A percentile compares a stretch with the other conserved stretches of the same genome.
Conservation (phyloP, 2,888 invertebrate genomes). For the Campopleginae sp. region DNA sequence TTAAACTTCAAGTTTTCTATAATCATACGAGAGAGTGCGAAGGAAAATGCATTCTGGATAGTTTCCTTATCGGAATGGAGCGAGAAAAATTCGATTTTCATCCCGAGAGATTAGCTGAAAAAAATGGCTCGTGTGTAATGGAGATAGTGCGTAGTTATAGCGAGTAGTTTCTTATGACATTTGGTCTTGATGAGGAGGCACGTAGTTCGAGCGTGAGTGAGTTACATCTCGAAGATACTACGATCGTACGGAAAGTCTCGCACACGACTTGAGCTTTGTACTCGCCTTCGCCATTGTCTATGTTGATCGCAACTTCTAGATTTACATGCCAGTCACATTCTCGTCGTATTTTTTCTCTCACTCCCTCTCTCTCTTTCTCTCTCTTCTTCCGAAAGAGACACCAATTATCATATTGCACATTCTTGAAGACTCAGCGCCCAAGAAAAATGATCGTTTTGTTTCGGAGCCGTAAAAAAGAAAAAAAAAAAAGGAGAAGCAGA, state of each 20-base stretch:
- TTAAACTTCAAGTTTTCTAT: background rate
- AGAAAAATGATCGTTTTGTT: slow-evolving; percentile 48
- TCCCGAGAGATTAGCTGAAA: background rate
- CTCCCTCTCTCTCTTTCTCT: background rate
- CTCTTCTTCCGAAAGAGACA: slow-evolving; percentile 1
- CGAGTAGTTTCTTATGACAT: slow-evolving; percentile 40
- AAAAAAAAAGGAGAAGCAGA: background rate
- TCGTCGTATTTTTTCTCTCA: slow-evolving; percentile 34
- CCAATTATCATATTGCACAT: slow-evolving; percentile 57
- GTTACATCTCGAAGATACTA: slow-evolving; percentile 52
- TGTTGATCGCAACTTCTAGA: slow-evolving; percentile 57
- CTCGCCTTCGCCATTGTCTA: slow-evolving; percentile 60
- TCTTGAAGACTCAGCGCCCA: slow-evolving; percentile 40
- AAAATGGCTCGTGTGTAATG: slow-evolving; percentile 36
- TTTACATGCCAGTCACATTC: slow-evolving; percentile 59
- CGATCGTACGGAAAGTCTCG: slow-evolving; percentile 28
- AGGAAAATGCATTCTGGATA: background rate
- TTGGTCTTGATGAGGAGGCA: slow-evolving; percentile 39
- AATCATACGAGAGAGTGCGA: background rate
- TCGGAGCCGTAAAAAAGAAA: background rate
- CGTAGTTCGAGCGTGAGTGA: slow-evolving; percentile 57
- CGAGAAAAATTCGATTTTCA: background rate
- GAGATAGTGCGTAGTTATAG: slow-evolving; percentile 36
- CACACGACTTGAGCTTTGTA: slow-evolving; percentile 61
- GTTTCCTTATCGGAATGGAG: background rate